A percentile compares a stretch with the other conserved stretches of the same genome.
phyloP scores from a whole-genome alignment of 2,797 vertebrate species.

The Acomys russatus region DNA sequence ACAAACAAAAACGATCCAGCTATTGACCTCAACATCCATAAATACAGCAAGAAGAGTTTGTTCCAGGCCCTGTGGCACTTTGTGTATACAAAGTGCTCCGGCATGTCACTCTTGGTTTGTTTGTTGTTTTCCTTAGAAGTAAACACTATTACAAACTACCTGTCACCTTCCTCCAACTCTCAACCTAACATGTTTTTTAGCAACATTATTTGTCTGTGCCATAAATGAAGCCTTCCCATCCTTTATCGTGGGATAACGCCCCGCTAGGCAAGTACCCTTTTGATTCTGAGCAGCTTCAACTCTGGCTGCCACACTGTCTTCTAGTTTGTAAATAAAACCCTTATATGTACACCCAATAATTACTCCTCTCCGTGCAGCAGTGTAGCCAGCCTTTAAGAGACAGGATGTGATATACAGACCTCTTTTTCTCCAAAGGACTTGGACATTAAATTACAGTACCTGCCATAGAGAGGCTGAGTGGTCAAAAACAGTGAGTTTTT shows the following conservation, averaged over 20 bases:
- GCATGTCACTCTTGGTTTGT: not conserved
- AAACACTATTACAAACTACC: slow-evolving; percentile 9
- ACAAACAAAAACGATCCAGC: slow-evolving; percentile 18
- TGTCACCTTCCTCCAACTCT: not conserved
- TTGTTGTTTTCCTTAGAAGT: not conserved
- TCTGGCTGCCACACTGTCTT: not conserved
- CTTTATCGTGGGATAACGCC: not conserved
- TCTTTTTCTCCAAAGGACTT: not conserved
- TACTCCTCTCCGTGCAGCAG: not conserved
- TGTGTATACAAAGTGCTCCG: not conserved
- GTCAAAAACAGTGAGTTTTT: slow-evolving; percentile 17
- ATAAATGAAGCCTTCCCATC: not conserved
- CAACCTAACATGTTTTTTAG: slow-evolving; percentile 33
- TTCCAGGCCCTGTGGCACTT: not conserved
- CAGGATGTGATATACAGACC: not conserved
- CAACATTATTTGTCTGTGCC: not conserved
- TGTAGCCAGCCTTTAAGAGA: slow-evolving; percentile 1
- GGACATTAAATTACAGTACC: not conserved
- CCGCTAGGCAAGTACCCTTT: not conserved
- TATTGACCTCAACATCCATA: not conserved
- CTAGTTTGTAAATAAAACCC: not conserved
- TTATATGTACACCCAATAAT: not conserved
- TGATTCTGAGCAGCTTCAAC: not conserved
- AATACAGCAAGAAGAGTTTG: not conserved
- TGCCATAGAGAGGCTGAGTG: not conserved